These are phyloP conservation scores for Aporophyla lueneburgensis DNA, from an alignment of 2,888 invertebrate genomes.

Conservation along the genomic window DNA sequence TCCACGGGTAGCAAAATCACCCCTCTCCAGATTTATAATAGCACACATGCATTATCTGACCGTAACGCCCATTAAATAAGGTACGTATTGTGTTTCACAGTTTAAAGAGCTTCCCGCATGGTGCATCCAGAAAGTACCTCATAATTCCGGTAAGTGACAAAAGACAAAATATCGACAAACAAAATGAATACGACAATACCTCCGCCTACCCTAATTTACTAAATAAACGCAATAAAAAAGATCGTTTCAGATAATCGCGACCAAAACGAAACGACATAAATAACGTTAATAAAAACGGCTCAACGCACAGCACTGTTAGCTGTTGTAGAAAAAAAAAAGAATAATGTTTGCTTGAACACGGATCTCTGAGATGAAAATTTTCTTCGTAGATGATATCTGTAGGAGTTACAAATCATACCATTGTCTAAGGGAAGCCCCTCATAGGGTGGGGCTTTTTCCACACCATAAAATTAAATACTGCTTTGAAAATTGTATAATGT, in stretches of 20 bases:
- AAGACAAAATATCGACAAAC: constrained; percentile 41
- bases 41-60: constrained; percentile 43
- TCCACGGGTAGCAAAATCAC: constrained; percentile 21
- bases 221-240: constrained; percentile 66
- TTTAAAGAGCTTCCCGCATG: neutral
- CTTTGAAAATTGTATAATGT: constrained; percentile 78
- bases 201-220: constrained; percentile 62
- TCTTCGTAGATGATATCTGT: constrained; percentile 78
- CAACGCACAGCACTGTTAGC: constrained; percentile 54
- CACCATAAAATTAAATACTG: constrained; percentile 88
- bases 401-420: constrained; percentile 85
- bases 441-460: constrained; percentile 80
- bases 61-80: constrained; percentile 35
- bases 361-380: constrained; percentile 72
- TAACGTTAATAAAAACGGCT: constrained; percentile 77
- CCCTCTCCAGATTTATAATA: constrained; percentile 41
- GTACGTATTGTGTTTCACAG: constrained; percentile 25
- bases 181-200: constrained; percentile 31
- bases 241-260: constrained; percentile 67
- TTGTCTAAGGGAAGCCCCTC: constrained; percentile 80
- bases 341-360: constrained; percentile 73
- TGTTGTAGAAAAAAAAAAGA: constrained; percentile 69
- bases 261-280: constrained; percentile 70
- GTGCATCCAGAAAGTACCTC: constrained; percentile 7
- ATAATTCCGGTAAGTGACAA: constrained; percentile 1